Percentiles rank a stretch among this genome's conserved stretches.
These are phyloP conservation scores for Entomobrya multifasciata DNA, from an alignment of 2,888 invertebrate genomes.

Conservation along the genomic window DNA sequence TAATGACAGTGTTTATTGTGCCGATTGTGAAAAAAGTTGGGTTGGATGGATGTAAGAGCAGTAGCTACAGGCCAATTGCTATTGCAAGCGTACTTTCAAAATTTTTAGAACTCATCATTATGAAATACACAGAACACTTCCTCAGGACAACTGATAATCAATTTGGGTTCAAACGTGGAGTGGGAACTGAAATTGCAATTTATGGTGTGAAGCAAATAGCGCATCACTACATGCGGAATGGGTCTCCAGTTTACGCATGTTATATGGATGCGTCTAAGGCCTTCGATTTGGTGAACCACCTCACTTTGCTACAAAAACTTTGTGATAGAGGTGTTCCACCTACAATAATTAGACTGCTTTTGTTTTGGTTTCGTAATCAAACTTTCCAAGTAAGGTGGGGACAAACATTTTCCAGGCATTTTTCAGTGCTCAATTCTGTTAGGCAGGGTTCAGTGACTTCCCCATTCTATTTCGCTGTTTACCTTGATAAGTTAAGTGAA, in stretches of 20 bases:
- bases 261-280: slow-evolving; percentile 40
- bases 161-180: slow-evolving; percentile 45
- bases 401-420: not conserved
- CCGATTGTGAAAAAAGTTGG: slow-evolving; percentile 3
- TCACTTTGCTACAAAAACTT: slow-evolving; percentile 3
- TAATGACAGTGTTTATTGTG: slow-evolving; percentile 4
- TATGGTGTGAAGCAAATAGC: slow-evolving; percentile 16
- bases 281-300: slow-evolving; percentile 47
- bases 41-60: not conserved
- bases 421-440: slow-evolving; percentile 8
- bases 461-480: not conserved
- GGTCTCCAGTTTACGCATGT: no score
- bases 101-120: not conserved
- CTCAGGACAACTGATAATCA: not conserved
- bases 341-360: not conserved
- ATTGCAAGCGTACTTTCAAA: slow-evolving; percentile 10
- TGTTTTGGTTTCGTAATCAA: slow-evolving; percentile 34
- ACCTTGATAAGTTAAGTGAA: not conserved
- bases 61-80: slow-evolving; percentile 19
- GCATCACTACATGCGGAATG: no score
- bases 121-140: not conserved
- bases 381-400: slow-evolving; percentile 4
- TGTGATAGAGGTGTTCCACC: slow-evolving; percentile 1
- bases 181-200: slow-evolving; percentile 42
- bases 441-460: slow-evolving; percentile 8